Evolutionary conservation across 2,888 invertebrate genomes (phyloP), one percentile per base, ranked within the genome.

Genomic region (Trissolcus japonicus): DNA sequence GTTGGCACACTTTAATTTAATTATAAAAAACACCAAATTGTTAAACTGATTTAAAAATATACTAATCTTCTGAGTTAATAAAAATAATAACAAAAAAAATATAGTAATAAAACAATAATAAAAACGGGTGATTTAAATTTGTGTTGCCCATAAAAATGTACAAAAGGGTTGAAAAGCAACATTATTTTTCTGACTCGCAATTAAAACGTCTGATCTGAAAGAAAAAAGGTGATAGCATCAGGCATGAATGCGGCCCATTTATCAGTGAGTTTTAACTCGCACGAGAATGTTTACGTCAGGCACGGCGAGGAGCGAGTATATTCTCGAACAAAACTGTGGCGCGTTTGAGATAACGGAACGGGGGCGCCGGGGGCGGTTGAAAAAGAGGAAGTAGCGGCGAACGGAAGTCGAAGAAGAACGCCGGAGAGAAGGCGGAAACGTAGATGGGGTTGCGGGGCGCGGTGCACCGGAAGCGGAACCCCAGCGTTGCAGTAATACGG

Each of bases 391-490:
- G 78, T 62, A 73, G 78, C 71, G 76, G 76, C 80, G 82, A 81
- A 82, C 82, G 81, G 83, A 81, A 81, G 81, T 62, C 55, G 73
- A 82, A 82, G 81, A 76, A 80, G 80, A 81, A 77, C 77, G 79
- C 57, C 74, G 76, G 72, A 80, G 80, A 76, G 80, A 76, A 80
- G 67, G 72, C 82, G 83, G 81, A 79, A 79, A 75, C 73, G 62
- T 51, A 69, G 79, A 57, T 53, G 50, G 59, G 43, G 63, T 63
- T 56, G 73, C 63, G 67, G 77, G 74, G 63, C 51, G 57, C 79
- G 83, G 79, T 67, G 82, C 80, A 82, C 85, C 86, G 86, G 86
- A 86, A 86, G 82, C 83, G 83, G 84, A 86, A 86, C 83, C 35
- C 80, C 75, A 80, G 82, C 83, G 83, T 84, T 82, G 83, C 82